Evolutionary conservation across 2,113 vertebrate genomes (phyloP).

Genomic region (Bufo gargarizans): DNA sequence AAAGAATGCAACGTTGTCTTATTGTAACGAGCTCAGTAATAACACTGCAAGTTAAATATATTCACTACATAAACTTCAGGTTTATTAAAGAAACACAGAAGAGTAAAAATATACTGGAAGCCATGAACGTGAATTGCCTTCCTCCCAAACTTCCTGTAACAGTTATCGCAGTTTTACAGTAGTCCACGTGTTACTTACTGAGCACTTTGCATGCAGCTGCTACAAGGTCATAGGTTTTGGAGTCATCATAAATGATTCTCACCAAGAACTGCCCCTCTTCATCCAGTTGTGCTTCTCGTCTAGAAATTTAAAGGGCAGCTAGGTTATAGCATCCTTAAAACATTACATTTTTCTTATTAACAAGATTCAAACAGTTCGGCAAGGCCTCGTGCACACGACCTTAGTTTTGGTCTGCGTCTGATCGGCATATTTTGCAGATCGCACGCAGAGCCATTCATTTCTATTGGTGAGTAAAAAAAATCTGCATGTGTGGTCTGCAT

Average conservation of each 20-base stretch:
- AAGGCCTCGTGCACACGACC: too few relatives aligned
- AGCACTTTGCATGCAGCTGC: constrained; percentile 97
- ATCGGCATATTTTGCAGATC: too few relatives aligned
- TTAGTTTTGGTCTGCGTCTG: too few relatives aligned
- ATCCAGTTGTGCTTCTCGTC: constrained; percentile 95
- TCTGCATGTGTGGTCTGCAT: too few relatives aligned
- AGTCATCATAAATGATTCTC: constrained; percentile 97
- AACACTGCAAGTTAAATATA: background rate
- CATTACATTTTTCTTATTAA: too few relatives aligned
- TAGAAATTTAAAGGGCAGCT: constrained; percentile 64
- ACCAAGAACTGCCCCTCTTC: constrained; percentile 98
- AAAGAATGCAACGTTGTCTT: background rate
- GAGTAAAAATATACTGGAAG: constrained; percentile 14
- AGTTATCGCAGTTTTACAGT: constrained; percentile 43
- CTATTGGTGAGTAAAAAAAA: too few relatives aligned
- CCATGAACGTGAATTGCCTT: background rate
- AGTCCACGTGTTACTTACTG: constrained; percentile 78
- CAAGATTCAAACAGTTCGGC: too few relatives aligned
- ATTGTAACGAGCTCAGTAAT: background rate
- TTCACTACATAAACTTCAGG: background rate
- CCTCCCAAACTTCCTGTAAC: constrained; percentile 38
- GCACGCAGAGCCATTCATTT: too few relatives aligned
- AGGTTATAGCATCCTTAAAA: background rate
- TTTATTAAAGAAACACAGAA: constrained; percentile 7
- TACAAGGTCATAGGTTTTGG: constrained; percentile 96